Percentiles rank a stretch among this genome's conserved stretches.
Conservation (phyloP, 2,797 vertebrate genomes). For the Enteromius unitaeniatus region DNA sequence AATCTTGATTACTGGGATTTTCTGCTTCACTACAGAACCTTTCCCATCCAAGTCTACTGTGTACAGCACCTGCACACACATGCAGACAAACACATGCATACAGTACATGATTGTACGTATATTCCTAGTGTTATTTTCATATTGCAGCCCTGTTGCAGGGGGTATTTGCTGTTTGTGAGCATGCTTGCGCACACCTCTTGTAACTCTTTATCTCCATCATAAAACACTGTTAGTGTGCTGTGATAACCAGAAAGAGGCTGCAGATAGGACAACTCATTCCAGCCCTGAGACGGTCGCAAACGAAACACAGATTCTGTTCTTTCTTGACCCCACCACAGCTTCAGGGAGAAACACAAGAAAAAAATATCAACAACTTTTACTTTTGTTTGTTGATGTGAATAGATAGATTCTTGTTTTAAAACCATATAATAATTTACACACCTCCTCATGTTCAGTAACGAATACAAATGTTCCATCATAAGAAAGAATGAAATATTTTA, state of each 20-base stretch:
- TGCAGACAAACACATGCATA: background rate
- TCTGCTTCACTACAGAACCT: background rate
- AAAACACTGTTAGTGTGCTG: slow-evolving; percentile 2
- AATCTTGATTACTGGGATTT: background rate
- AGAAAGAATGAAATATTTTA: slow-evolving; percentile 28
- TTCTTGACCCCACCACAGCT: slow-evolving; percentile 22
- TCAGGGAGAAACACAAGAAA: background rate
- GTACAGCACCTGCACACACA: background rate
- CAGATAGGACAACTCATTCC: background rate
- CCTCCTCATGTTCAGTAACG: slow-evolving; percentile 10
- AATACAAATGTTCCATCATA: slow-evolving; percentile 24
- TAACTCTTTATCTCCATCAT: slow-evolving; percentile 1
- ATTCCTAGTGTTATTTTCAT: background rate
- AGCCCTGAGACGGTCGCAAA: slow-evolving; percentile 7
- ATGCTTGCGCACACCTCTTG: background rate
- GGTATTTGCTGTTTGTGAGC: background rate
- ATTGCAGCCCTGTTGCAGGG: background rate
- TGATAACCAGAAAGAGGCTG: background rate
- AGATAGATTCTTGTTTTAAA: background rate
- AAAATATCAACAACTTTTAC: background rate
- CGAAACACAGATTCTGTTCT: slow-evolving; percentile 12
- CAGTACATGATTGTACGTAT: too few relatives aligned
- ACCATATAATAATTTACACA: background rate
- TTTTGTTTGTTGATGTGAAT: background rate
- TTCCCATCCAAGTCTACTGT: background rate